A percentile compares a stretch with the other conserved stretches of the same genome.
Conservation (phyloP, 2,888 invertebrate species). For the Spicauda simplicius region DNA sequence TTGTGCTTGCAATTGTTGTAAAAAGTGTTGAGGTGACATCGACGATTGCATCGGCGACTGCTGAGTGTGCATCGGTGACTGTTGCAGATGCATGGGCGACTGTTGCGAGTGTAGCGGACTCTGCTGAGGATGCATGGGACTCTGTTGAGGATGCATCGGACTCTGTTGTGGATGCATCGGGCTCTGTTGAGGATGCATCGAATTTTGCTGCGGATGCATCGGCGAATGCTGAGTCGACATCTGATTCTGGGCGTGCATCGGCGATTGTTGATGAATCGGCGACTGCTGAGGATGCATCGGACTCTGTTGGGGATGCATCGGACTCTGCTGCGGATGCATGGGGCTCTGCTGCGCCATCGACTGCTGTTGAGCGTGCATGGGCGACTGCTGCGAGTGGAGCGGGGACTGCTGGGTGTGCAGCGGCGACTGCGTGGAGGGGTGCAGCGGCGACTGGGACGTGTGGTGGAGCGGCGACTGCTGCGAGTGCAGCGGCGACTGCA, state of each 20-base stretch:
- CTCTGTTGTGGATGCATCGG: slow-evolving; percentile 66
- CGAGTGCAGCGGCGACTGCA: slow-evolving; percentile 73
- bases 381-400: slow-evolving; percentile 71
- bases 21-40: slow-evolving; percentile 57
- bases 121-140: slow-evolving; percentile 67
- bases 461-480: slow-evolving; percentile 72
- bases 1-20: slow-evolving; percentile 71
- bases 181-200: slow-evolving; percentile 63
- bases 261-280: slow-evolving; percentile 51
- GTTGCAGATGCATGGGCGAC: slow-evolving; percentile 65
- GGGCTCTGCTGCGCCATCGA: slow-evolving; percentile 61
- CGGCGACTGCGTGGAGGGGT: slow-evolving; percentile 54
- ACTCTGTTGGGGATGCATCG: slow-evolving; percentile 63
- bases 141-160: slow-evolving; percentile 64
- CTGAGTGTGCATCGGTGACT: slow-evolving; percentile 62
- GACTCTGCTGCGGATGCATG: slow-evolving; percentile 63
- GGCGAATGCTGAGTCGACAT: slow-evolving; percentile 56
- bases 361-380: slow-evolving; percentile 69
- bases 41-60: slow-evolving; percentile 57
- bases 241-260: slow-evolving; percentile 50
- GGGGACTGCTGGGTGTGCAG: slow-evolving; percentile 68
- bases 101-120: slow-evolving; percentile 62
- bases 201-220: slow-evolving; percentile 66
- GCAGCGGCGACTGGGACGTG: slow-evolving; percentile 57
- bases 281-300: slow-evolving; percentile 66